Base-by-base conservation (phyloP, 2,113 vertebrate genomes). In the Xiphias gladius region DNA sequence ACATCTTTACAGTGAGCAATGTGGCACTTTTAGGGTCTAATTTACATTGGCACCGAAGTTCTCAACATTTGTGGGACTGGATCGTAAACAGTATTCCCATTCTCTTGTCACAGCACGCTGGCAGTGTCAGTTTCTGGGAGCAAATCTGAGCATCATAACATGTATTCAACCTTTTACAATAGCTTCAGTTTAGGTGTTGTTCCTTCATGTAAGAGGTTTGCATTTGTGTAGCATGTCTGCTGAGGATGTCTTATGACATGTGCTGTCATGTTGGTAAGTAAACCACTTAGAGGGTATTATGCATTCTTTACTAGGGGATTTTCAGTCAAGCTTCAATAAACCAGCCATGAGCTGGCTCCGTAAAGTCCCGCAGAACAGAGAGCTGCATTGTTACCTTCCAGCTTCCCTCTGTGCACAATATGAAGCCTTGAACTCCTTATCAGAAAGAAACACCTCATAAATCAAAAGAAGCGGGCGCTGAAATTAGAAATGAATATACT, bases 321-420 rank as follows among this genome's bases (percentile, higher is more conserved):
- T 88, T 84, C 43, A 65, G 61, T n/a, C 6, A 58, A 17, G 58
- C 77, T 55, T 81, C 72, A 86, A 8, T 48, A 70, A 81, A 54
- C 32, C 84, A 72, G 75, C 85, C 90, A 78, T 85, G 76, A 85
- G 88, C 66, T 37, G 54, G 28, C 67, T 80, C 71, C 7, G 32
- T 26, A 57, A 71, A 83, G 14, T 73, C 65, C 59, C 46, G 1
- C 14, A 28, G 76, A 91, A 92, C 89, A 93, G 32, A 91, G 83
- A 82, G 79, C 22, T 61, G 28, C 54, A 81, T 90, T 94, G 92
- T 94, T 83, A 20, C 37, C 63, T 70, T 52, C 32, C 39, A 62
- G 48, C 12, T 8, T 68, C 48, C 67, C 22, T 28, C 43, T 68
- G 73, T 80, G 67, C 70, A 55, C 73, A 86, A 57, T 46, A 24